Base-by-base conservation (phyloP, 1,140 invertebrate genomes). In the Drosophila insularis region DNA sequence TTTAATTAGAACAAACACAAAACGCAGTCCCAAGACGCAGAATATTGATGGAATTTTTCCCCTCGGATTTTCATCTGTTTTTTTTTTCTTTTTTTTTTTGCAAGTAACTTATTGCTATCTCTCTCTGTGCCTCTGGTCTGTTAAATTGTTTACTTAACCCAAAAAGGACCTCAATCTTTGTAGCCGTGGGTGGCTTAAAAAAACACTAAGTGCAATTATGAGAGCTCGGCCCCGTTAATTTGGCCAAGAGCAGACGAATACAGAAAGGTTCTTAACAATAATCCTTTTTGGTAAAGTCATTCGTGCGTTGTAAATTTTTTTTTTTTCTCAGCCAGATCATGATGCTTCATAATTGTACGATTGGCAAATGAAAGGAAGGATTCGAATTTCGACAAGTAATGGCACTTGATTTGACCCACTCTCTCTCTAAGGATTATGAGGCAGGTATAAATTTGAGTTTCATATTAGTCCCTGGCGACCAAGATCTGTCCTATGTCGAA, bases 1-100 rank as follows among this genome's bases (percentile, higher is more conserved):
- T 72, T 76, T 76, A 82, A 84, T 84, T 84, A 76, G 66, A 74
- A 79, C 72, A 82, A 77, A 76, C 72, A 27, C 4, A 82, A 76
- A 68, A 39, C 10, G 21, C 37, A 55, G 63, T 77, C 66, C 66
- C 65, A 69, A 69, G 68, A 53, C 60, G 59, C 63, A 50, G 8
- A 21, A 50, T 21, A 21, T 50, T 69, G 40, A 62, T n/a, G 27
- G 17, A 54, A 50, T 27, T 65, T 61, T 32, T 23, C 27, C 27
- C 27, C 4, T 27, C 27, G 27, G 27, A 27, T 27, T 27, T 27
- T 6, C 4, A 5, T 13, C 17, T 13, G n/a, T 27, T 53, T 40
- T 54, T 55, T 55, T 40, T 60, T 64, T 76, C 21, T 53, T 40
- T 54, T 55, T 55, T 40, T 60, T 64, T 76, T 79, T 82, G 76